phyloP scores from a whole-genome alignment of 2,888 invertebrate species.

The Hirtodrosophila histrioides region DNA sequence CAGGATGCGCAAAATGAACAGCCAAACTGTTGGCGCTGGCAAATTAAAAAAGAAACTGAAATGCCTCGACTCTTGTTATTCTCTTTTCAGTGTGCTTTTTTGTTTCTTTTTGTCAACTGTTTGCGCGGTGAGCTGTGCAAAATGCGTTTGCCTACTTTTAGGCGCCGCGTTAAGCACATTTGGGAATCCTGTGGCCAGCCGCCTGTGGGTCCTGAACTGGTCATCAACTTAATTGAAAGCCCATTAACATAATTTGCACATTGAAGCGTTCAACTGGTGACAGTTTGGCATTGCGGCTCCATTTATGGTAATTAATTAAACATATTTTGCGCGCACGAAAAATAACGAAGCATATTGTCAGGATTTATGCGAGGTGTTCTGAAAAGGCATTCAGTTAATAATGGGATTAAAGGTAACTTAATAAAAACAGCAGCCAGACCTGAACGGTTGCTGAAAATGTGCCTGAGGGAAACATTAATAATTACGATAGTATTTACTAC shows the following conservation, averaged over 20 bases:
- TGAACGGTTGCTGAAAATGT: too few species aligned
- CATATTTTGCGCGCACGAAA: slow-evolving; percentile 38
- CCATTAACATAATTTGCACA: slow-evolving; percentile 66
- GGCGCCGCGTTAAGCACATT: slow-evolving; percentile 26
- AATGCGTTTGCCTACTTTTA: slow-evolving; percentile 18
- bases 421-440: too few species aligned
- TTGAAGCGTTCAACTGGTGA: slow-evolving; percentile 62
- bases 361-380: not conserved
- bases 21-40: slow-evolving; percentile 47
- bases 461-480: too few species aligned
- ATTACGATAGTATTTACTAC: too few species aligned
- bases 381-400: not conserved
- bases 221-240: slow-evolving; percentile 65
- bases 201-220: slow-evolving; percentile 13
- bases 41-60: slow-evolving; percentile 53
- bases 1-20: slow-evolving; percentile 36
- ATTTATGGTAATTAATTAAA: slow-evolving; percentile 76
- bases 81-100: not conserved
- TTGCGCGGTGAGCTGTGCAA: slow-evolving; percentile 11
- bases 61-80: slow-evolving; percentile 20
- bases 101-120: slow-evolving; percentile 6
- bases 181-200: slow-evolving; percentile 9
- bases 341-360: slow-evolving; percentile 20
- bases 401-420: too few species aligned
- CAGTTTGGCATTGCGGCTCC: slow-evolving; percentile 37